Base-by-base conservation (phyloP, 2,888 invertebrate species). In the Trichopria drosophilae region DNA sequence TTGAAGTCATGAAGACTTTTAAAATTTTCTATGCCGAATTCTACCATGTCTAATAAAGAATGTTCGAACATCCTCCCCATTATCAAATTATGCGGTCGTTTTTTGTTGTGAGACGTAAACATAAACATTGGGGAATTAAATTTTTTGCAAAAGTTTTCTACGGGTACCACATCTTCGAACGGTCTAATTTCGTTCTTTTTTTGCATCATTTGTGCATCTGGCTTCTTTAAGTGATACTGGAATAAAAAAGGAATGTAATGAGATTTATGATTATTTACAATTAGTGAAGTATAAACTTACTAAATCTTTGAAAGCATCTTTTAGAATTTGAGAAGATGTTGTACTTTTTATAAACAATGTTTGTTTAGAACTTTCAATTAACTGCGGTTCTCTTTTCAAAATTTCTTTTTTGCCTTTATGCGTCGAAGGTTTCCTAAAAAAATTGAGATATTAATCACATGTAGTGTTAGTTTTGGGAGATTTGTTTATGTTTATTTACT, bases 1-100 rank as follows among this genome's bases (percentile, higher is more conserved):
- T 85, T 84, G 66, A 95, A 93, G 34, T 90, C 90, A 13, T 82
- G 78, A 73, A 97, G 81, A 0, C 88, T 81, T 70, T 85, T 85
- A 71, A 85, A 96, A 45, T 85, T 83, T 44, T 92, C 90, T 16
- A 98, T 83, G 9, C 94, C 93, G 47, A 99, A 82, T 77, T 99
- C 99, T 49, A 93, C 83, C 95, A 99, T 96, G 71, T 99, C 99
- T 48, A 99, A 77, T 22, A 99, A 78, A 49, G 88, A 87, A 66
- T 88, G 84, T 75, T 99, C 92, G 76, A 86, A 97, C 69, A 90
- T 86, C 60, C 99, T 82, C 1, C 95, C 96, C 44, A 97, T 72
- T 22, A 96, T 79, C 34, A 98, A 76, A 77, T 96, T 97, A 70
- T 96, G 84, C 0, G 97, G 97, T 10, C 96, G 81, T 72, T 99